A percentile compares a stretch with the other conserved stretches of the same genome.
Evolutionary conservation across 2,888 invertebrate species (phyloP).

Genomic region (Entomobrya multifasciata): DNA sequence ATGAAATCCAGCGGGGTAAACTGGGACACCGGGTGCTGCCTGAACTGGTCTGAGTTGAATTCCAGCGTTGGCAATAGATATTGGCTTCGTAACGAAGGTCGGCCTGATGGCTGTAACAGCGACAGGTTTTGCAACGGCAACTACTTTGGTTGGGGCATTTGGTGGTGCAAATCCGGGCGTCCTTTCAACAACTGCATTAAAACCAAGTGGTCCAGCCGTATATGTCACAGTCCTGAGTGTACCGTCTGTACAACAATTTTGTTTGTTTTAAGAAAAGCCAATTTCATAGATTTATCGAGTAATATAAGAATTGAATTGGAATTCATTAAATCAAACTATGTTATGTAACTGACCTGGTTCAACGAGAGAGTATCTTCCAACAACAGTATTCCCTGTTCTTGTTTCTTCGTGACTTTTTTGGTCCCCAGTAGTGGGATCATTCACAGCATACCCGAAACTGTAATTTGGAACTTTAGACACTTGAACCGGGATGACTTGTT

Average conservation of each 20-base stretch:
- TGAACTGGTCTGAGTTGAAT: constrained; percentile 32
- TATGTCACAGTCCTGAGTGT: constrained; percentile 71
- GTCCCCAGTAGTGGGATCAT: constrained; percentile 73
- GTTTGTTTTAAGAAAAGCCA: no score
- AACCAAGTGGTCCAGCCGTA: constrained; percentile 73
- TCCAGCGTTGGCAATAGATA: not conserved
- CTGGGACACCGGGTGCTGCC: no score
- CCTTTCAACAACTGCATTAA: constrained; percentile 72
- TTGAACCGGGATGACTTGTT: not conserved
- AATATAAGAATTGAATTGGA: no score
- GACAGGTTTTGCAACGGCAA: constrained; percentile 55
- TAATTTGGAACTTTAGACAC: constrained; percentile 62
- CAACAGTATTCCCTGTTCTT: constrained; percentile 71
- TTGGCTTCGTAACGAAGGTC: constrained; percentile 19
- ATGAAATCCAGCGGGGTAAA: constrained; percentile 69
- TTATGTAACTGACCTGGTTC: constrained; percentile 75
- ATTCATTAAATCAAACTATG: no score
- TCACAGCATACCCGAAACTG: constrained; percentile 74
- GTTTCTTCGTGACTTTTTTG: constrained; percentile 73
- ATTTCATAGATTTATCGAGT: no score
- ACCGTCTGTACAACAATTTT: constrained; percentile 72
- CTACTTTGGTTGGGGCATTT: constrained; percentile 64
- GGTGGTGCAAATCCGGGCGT: constrained; percentile 69
- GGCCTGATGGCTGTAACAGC: not conserved
- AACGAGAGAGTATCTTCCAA: constrained; percentile 73